These are phyloP conservation scores for Lethrus apterus DNA, from an alignment of 1,140 invertebrate species.

Conservation along the genomic window DNA sequence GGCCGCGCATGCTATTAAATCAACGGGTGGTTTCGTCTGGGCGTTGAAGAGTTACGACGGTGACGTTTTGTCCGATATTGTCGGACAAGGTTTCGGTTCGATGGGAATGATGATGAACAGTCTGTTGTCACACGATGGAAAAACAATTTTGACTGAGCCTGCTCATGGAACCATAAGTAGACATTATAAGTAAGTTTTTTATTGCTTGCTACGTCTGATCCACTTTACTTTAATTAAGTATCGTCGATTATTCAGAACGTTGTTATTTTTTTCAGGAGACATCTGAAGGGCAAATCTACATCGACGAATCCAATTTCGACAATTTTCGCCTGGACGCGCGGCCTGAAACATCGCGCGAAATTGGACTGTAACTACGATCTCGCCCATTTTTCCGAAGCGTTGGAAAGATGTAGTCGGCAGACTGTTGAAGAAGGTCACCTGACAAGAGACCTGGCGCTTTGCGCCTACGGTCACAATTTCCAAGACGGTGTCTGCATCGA, in stretches of 20 bases:
- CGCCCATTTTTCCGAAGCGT: constrained; percentile 64
- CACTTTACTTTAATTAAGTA: too few relatives aligned
- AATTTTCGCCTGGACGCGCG: constrained; percentile 94
- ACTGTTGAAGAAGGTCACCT: constrained; percentile 88
- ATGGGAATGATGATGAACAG: constrained; percentile 93
- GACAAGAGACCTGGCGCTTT: constrained; percentile 96
- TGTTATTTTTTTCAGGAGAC: constrained; percentile 40
- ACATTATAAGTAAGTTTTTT: constrained; percentile 65
- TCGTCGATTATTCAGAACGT: too few relatives aligned
- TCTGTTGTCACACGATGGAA: constrained; percentile 86
- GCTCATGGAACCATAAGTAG: constrained; percentile 94
- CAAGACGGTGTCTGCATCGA: constrained; percentile 16
- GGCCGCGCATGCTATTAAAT: constrained; percentile 70
- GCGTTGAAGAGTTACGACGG: constrained; percentile 76
- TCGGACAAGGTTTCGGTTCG: constrained; percentile 73
- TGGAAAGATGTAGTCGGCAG: constrained; percentile 83
- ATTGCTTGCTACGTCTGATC: too few relatives aligned
- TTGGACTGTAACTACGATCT: constrained; percentile 75
- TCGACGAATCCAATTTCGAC: constrained; percentile 97
- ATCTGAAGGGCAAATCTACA: constrained; percentile 91
- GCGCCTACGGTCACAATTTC: constrained; percentile 68
- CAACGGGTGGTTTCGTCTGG: constrained; percentile 67
- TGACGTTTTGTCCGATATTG: constrained; percentile 68
- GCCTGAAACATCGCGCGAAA: constrained; percentile 83
- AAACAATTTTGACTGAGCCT: constrained; percentile 92